Percentiles rank a stretch among this genome's conserved stretches.
phyloP scores from a whole-genome alignment of 2,113 vertebrate species.

The Lampris incognitus region DNA sequence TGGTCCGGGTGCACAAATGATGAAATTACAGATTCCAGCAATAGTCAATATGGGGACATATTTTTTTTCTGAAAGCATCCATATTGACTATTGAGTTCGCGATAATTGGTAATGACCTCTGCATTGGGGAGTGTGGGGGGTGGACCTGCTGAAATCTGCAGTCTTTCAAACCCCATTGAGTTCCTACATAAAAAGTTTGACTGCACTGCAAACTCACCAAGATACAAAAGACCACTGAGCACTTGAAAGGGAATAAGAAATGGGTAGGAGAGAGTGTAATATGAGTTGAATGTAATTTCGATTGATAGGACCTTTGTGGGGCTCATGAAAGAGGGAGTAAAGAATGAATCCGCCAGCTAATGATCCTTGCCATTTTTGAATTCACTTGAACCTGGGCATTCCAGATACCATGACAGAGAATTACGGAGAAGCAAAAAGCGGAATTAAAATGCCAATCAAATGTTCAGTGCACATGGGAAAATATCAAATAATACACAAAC shows the following conservation, averaged over 20 bases:
- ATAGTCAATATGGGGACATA: no score
- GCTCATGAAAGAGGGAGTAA: slow-evolving; percentile 59
- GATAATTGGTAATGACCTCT: slow-evolving; percentile 73
- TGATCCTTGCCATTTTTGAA: slow-evolving; percentile 69
- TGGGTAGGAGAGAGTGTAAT: slow-evolving; percentile 48
- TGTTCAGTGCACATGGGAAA: neutral
- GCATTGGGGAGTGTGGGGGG: slow-evolving; percentile 26
- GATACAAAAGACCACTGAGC: slow-evolving; percentile 55
- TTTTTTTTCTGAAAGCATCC: neutral
- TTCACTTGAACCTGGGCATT: slow-evolving; percentile 67
- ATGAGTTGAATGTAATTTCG: slow-evolving; percentile 58
- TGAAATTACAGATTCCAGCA: no score
- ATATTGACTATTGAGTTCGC: slow-evolving; percentile 74
- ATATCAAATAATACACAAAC: slow-evolving; percentile 5
- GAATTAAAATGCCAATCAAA: slow-evolving; percentile 60
- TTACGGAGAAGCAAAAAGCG: slow-evolving; percentile 34
- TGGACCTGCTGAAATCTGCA: slow-evolving; percentile 71
- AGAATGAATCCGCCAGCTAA: slow-evolving; percentile 66
- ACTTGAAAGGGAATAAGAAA: slow-evolving; percentile 63
- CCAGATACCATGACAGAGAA: slow-evolving; percentile 52
- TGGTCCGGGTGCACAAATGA: no score
- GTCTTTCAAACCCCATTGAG: slow-evolving; percentile 64
- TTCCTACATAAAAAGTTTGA: slow-evolving; percentile 61
- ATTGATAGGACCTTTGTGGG: slow-evolving; percentile 61
- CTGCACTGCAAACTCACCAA: slow-evolving; percentile 26